Evolutionary conservation across 1,140 invertebrate species (phyloP).

Genomic region (Nylanderia fulva): DNA sequence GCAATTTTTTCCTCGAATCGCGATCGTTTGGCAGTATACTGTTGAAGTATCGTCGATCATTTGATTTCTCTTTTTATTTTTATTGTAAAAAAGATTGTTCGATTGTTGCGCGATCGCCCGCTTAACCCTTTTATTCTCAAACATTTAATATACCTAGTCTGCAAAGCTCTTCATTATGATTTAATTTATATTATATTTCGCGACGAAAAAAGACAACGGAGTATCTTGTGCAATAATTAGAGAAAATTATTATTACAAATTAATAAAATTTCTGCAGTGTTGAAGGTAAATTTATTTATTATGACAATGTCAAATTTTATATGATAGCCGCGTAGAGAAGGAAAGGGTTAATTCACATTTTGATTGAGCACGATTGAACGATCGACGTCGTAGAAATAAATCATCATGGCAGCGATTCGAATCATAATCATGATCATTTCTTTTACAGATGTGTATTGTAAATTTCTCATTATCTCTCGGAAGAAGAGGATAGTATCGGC

Average conservation of each 20-base stretch:
- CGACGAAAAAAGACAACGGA: neutral
- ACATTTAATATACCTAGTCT: neutral
- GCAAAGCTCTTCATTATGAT: neutral
- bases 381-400: constrained; percentile 48
- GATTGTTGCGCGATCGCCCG: neutral
- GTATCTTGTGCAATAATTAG: neutral
- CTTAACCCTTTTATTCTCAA: constrained; percentile 29
- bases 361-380: constrained; percentile 57
- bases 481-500: constrained; percentile 54
- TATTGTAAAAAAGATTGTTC: constrained; percentile 50
- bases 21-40: constrained; percentile 67
- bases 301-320: neutral
- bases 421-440: constrained; percentile 37
- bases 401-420: constrained; percentile 49
- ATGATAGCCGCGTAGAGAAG: constrained; percentile 1
- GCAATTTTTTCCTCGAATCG: neutral
- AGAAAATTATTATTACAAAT: neutral
- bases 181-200: neutral
- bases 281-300: neutral
- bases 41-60: constrained; percentile 19
- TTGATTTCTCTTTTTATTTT: constrained; percentile 12
- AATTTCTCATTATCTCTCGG: constrained; percentile 50
- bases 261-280: neutral
- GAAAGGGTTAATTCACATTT: constrained; percentile 45
- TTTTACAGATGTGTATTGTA: no score